Conservation (phyloP, 2,888 invertebrate species). For the Cataglyphis cursor region DNA sequence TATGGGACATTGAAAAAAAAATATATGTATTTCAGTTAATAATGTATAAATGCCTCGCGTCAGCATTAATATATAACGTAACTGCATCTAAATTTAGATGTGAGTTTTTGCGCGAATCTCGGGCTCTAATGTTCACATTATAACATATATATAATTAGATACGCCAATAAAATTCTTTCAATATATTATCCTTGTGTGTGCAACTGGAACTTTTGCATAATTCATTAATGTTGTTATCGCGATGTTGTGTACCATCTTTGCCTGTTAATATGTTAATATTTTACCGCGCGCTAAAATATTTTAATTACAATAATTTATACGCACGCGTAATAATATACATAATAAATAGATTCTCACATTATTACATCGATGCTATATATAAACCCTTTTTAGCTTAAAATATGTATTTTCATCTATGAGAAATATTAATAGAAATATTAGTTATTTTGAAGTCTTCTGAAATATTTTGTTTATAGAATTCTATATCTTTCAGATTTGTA, state of each 20-base stretch:
- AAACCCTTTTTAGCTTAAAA: background rate
- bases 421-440: background rate
- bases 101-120: background rate
- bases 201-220: background rate
- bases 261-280: slow-evolving; percentile 16
- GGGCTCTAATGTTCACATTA: background rate
- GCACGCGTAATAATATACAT: slow-evolving; percentile 23
- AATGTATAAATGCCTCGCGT: slow-evolving; percentile 26
- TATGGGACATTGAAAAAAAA: background rate
- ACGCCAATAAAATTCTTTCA: slow-evolving; percentile 36
- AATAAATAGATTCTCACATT: background rate
- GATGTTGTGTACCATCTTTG: background rate
- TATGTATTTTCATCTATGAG: background rate
- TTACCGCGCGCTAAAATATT: slow-evolving; percentile 15
- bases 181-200: background rate
- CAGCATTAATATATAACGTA: slow-evolving; percentile 35
- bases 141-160: slow-evolving; percentile 28
- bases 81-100: slow-evolving; percentile 43
- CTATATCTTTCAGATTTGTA: background rate
- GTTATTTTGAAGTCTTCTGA: background rate
- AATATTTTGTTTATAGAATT: background rate
- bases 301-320: slow-evolving; percentile 13
- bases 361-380: background rate
- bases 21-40: slow-evolving; percentile 30
- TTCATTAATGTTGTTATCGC: slow-evolving; percentile 45